Evolutionary conservation across 2,888 invertebrate species (phyloP).

Genomic region (Lumbricus terrestris): DNA sequence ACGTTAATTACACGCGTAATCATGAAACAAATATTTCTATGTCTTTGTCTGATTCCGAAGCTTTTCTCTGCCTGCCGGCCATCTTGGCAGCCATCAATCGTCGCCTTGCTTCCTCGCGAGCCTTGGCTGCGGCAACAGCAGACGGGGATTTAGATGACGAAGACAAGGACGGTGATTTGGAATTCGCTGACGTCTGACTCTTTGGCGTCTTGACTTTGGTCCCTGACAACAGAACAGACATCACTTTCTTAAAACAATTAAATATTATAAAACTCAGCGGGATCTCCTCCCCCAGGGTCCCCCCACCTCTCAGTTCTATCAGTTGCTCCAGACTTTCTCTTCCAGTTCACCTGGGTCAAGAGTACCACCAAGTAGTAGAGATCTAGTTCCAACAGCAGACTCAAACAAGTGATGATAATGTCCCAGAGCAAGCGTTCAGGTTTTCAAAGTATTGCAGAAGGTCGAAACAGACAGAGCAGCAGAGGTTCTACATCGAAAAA

Average conservation of each 20-base stretch:
- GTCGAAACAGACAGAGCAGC: no score
- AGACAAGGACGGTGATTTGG: background rate
- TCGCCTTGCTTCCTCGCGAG: slow-evolving; percentile 69
- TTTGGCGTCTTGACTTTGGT: background rate
- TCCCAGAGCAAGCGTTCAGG: no score
- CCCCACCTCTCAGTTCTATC: no score
- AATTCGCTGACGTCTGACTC: background rate
- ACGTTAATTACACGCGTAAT: background rate
- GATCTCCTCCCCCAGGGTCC: no score
- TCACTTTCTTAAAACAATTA: background rate
- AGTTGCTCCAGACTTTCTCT: no score
- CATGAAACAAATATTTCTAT: slow-evolving; percentile 33
- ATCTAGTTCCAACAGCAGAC: no score
- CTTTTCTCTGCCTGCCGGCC: slow-evolving; percentile 58
- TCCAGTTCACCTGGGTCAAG: no score
- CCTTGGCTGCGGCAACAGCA: slow-evolving; percentile 36
- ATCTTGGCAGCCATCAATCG: slow-evolving; percentile 77
- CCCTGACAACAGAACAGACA: background rate
- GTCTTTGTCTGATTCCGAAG: slow-evolving; percentile 38
- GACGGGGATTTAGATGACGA: slow-evolving; percentile 17
- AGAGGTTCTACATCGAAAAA: no score
- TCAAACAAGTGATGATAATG: no score
- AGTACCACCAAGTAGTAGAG: no score
- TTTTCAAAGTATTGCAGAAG: no score
- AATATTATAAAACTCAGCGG: background rate